These are phyloP conservation scores for Oreotrochilus melanogaster DNA, from an alignment of 2,113 vertebrate species.

Conservation along the genomic window DNA sequence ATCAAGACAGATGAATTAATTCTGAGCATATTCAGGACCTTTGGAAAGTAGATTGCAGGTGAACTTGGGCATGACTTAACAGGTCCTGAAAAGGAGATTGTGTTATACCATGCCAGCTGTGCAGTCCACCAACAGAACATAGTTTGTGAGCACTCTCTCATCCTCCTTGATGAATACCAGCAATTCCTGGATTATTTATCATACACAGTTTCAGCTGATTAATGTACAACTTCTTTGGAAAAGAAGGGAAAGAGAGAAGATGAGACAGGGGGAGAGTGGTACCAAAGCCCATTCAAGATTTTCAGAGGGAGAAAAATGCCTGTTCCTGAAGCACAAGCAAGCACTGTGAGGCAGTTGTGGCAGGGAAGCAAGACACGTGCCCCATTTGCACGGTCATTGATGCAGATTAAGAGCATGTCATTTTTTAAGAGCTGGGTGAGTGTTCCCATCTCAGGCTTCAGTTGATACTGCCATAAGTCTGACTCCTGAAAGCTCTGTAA, in stretches of 20 bases:
- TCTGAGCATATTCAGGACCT: background rate
- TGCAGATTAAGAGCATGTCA: background rate
- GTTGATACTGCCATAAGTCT: background rate
- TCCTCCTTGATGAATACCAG: background rate
- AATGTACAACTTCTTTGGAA: background rate
- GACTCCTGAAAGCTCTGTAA: background rate
- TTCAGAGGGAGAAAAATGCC: background rate
- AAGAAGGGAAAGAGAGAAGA: background rate
- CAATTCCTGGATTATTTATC: background rate
- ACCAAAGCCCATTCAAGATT: background rate
- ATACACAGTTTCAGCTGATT: background rate
- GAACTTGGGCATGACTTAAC: background rate
- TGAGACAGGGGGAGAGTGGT: background rate
- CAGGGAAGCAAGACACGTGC: background rate
- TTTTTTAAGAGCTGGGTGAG: background rate
- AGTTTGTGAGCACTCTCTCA: background rate
- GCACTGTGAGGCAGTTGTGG: background rate
- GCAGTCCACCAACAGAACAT: background rate
- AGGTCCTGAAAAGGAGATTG: background rate
- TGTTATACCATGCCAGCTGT: rapidly evolving
- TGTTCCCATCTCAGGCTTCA: background rate
- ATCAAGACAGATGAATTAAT: background rate
- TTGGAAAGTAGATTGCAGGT: background rate
- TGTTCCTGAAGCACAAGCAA: background rate
- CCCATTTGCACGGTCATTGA: background rate